Evolutionary conservation across 2,888 invertebrate species (phyloP), one percentile per base, ranked within the genome.

Genomic region (Oconnorella tubifera): DNA sequence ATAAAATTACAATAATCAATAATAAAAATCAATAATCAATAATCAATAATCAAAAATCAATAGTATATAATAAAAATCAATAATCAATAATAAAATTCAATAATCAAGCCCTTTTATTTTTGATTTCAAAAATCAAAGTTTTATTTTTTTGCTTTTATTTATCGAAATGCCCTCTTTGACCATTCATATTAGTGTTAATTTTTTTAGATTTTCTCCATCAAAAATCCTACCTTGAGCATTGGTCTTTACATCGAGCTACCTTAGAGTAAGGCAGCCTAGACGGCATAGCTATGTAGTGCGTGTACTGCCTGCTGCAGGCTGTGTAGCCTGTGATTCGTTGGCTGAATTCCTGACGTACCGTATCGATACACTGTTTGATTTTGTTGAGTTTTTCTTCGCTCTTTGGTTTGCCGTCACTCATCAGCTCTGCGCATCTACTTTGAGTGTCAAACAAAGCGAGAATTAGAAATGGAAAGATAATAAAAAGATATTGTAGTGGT

Each of bases 281-380:
- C 53, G 10, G 53, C 10, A 6, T 4, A 27, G 53, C 53, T 6
- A 51, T 51, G 53, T 51, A 51, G 25, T 51, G 53, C 23, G 53
- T 51, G 53, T 25, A 25, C 53, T 51, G 14, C 53, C 10, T 10
- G 53, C 23, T 51, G 53, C 53, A 51, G 14, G 53, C 23, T 27
- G 6, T 10, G 14, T 51, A 27, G 25, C 53, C 53, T 6, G 25
- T 51, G 14, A 51, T 23, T 25, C 25, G 53, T 6, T 10, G 53
- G 4, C 14, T 27, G 25, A 40, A 40, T 19, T 40, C 40, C 40
- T 40, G 40, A 6, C 19, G 10, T 19, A 40, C 40, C 10, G 10
- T 40, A 19, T 6, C 40, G 6, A 40, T 40, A 19, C 40, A 40
- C 40, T 40, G 10, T 19, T 40, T 40, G 40, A 40, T 19, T 19